Evolutionary conservation across 2,797 vertebrate species (phyloP), one percentile per base, ranked within the genome.

Genomic region (Microctenopoma lineatum): DNA sequence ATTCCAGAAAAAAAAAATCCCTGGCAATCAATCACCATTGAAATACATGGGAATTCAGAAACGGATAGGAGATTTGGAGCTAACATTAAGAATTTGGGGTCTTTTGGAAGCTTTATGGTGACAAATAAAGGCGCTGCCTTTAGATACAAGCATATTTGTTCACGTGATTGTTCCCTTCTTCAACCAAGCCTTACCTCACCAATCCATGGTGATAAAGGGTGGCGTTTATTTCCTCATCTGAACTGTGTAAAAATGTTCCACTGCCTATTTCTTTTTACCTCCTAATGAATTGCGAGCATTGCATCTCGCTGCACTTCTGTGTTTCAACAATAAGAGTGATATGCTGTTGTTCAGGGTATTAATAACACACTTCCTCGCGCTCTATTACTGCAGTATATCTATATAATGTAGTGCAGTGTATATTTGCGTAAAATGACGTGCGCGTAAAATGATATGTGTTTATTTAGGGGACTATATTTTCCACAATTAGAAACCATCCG

Each of bases 131-230:
- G 95, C 94, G 90, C 95, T 95, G 96, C 95, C 96, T 96, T 96
- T 94, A 96, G 96, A 97, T 94, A 94, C 94, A 90, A 95, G 95
- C 96, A 96, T 96, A 96, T 96, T 93, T 94, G 95, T 97, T 95
- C 98, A 99, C 98, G 97, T 99, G 97, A 98, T 95, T 95, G 91
- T 94, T 93, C 94, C 92, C 95, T 95, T 94, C 95, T 94, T 94
- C 94, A 94, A 89, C 92, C 88, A 81, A 91, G 92, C 87, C 90
- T 92, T 92, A 94, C 94, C 93, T 94, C 93, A 92, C 90, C 90
- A 90, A 92, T 92, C 81, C 90, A 89, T 92, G 90, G 88, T 94
- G 90, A 93, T 92, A 93, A 91, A 92, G 89, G 91, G 84, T 92
- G 88, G 89, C 86, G 86, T 92, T 92, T 90, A 87, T 90, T 89